phyloP scores from a whole-genome alignment of 2,113 vertebrate genomes.

The Macquaria australasica region DNA sequence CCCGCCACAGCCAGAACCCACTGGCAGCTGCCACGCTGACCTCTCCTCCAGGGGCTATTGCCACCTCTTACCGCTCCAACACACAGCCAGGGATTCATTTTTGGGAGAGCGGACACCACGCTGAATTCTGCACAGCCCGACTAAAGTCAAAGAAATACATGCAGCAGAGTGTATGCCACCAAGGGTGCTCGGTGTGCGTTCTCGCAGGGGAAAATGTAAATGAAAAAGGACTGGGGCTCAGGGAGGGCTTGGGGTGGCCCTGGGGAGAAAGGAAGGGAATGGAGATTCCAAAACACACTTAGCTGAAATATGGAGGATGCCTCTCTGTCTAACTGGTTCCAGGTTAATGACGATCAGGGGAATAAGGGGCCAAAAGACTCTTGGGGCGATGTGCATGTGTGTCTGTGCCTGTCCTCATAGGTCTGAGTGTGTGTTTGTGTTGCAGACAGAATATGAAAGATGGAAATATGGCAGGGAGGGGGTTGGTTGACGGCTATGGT shows the following conservation, averaged over 20 bases:
- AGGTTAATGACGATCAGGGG: constrained; percentile 82
- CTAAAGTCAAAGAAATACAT: constrained; percentile 46
- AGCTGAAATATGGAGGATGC: constrained; percentile 73
- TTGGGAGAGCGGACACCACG: constrained; percentile 43
- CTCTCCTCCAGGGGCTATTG: constrained; percentile 79
- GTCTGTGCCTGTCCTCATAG: constrained; percentile 38
- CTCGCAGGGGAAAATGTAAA: constrained; percentile 52
- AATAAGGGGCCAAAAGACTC: constrained; percentile 69
- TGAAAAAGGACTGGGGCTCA: constrained; percentile 52
- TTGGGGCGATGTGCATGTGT: constrained; percentile 47
- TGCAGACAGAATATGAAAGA: constrained; percentile 72
- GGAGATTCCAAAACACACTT: constrained; percentile 65
- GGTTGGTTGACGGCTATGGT: constrained; percentile 52
- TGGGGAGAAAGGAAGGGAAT: constrained; percentile 49
- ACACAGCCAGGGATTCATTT: constrained; percentile 61
- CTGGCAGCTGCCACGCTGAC: constrained; percentile 81
- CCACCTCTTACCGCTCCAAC: constrained; percentile 73
- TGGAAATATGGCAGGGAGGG: constrained; percentile 50
- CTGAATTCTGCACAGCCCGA: constrained; percentile 43
- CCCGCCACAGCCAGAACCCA: constrained; percentile 70
- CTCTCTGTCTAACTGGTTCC: constrained; percentile 64
- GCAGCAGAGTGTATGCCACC: constrained; percentile 34
- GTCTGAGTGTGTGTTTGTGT: constrained; percentile 49
- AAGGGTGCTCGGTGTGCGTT: constrained; percentile 34
- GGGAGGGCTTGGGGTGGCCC: constrained; percentile 37